phyloP scores from a whole-genome alignment of 2,113 vertebrate species.

The Callipepla squamata region DNA sequence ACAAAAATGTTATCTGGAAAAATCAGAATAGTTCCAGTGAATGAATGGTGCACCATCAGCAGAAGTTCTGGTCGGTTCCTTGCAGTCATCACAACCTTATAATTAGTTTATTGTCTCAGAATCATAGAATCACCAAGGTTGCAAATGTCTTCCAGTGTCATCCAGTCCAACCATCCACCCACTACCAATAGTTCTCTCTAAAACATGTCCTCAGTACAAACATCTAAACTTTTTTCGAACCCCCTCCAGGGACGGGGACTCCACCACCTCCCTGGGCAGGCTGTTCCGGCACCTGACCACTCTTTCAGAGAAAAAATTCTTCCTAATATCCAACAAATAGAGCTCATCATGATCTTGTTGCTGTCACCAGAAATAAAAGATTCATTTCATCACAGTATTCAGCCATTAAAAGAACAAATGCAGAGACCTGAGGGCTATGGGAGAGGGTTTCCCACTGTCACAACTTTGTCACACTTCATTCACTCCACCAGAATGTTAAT shows the following conservation, averaged over 20 bases:
- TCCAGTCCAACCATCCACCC: too few species aligned
- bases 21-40: background rate
- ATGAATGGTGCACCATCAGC: rapidly evolving
- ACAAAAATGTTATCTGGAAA: background rate
- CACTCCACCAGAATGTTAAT: rapidly evolving
- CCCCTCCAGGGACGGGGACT: too few species aligned
- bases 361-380: background rate
- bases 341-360: background rate
- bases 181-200: too few species aligned
- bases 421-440: background rate
- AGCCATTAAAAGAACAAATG: background rate
- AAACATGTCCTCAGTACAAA: too few species aligned
- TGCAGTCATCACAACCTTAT: background rate
- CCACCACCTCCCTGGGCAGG: too few species aligned
- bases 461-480: background rate
- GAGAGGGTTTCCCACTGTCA: rapidly evolving
- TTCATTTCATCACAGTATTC: background rate
- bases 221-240: too few species aligned
- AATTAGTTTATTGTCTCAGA: background rate
- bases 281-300: too few species aligned
- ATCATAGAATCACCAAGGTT: too few species aligned
- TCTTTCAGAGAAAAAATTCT: too few species aligned
- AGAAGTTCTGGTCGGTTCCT: rapidly evolving
- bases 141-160: too few species aligned
- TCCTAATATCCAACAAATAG: background rate